Base-by-base conservation (phyloP, 2,888 invertebrate genomes). In the Machimus rusticus region DNA sequence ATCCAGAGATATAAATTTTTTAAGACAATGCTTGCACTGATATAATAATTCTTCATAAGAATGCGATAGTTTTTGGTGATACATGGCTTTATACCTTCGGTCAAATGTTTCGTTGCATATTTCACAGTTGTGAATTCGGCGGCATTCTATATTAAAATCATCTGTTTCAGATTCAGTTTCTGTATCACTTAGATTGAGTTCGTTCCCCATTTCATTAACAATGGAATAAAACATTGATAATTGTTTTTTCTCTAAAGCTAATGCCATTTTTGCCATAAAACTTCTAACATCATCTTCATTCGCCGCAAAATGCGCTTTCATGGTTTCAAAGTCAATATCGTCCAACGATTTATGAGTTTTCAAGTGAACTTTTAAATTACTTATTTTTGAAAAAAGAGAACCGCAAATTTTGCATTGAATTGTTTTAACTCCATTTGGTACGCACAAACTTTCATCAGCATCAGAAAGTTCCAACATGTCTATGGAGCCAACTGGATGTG, bases 1-100 rank as follows among this genome's bases (percentile, higher is more conserved):
- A 88, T 93, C 93, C 79, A 93, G 91, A 0, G 94, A 93, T 0
- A 94, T 94, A 88, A 94, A 94, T 76, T 93, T 91, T 92, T 94
- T 94, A 31, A 92, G 91, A 90, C 95, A 95, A 31, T 93, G 91
- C 43, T 93, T 93, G 89, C 95, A 95, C 46, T 93, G 92, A 51
- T 93, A 91, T 0, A 93, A 94, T 8, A 93, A 91, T 88, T 94
- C 93, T 1, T 94, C 94, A 86, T 94, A 90, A 23, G 89, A 90
- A 87, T 92, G 92, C 43, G 91, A 87, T 0, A 90, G 90, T 87
- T 91, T 90, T 87, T 92, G 86, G 39, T 86, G 86, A 9, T 86
- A 16, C 19, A 86, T 39, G 23, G 57, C 90, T 87, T 92, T 91
- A 37, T 91, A 91, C 2, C 91, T 91, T 0, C 92, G 91, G 16